Base-by-base conservation (phyloP, 2,797 vertebrate genomes). In the Pangasius krempfi region DNA sequence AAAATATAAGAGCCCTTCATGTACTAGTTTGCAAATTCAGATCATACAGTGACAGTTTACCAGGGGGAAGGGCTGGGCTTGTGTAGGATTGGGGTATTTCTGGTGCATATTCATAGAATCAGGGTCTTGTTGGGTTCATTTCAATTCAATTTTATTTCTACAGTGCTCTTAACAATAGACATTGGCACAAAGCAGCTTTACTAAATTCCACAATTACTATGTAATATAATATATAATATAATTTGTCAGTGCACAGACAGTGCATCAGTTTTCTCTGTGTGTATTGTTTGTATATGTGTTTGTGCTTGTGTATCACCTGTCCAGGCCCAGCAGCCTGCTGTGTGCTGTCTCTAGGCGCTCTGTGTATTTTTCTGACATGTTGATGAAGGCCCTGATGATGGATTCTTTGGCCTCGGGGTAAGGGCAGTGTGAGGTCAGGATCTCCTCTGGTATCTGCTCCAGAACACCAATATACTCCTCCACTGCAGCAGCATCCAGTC, bases 331-430 rank as follows among this genome's bases (percentile, higher is more conserved):
- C 79, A 97, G 92, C 72, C 96, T 95, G 30, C 94, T 87, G 72
- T 96, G 94, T 56, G 96, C 87, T 78, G 91, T 91, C 73, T 94
- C 94, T 22, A 98, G 92, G 90, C 94, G 96, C 66, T 84, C 91
- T 88, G 94, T 93, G 93, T 96, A 97, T 60, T 93, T 94, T 0
- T 95, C 92, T 85, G 96, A 95, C 88, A 98, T 95, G 25, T 94
- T 93, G 70, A 44, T 93, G 92, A 97, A 99, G 91, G 97, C 95
- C 13, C 92, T 89, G 72, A 97, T 88, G 90, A 99, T 60, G 1
- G 96, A 94, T 20, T 92, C 91, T 94, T 97, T 97, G 92, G 98
- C 81, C 84, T 97, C 96, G n/a, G 96, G 95, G 87, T 95, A 97
- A 0, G 96, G 97, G 84, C 97, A 98, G 8, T 97, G 96, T 88